These are phyloP conservation scores for Catharus minimus DNA, from an alignment of 2,113 vertebrate species.

Conservation along the genomic window DNA sequence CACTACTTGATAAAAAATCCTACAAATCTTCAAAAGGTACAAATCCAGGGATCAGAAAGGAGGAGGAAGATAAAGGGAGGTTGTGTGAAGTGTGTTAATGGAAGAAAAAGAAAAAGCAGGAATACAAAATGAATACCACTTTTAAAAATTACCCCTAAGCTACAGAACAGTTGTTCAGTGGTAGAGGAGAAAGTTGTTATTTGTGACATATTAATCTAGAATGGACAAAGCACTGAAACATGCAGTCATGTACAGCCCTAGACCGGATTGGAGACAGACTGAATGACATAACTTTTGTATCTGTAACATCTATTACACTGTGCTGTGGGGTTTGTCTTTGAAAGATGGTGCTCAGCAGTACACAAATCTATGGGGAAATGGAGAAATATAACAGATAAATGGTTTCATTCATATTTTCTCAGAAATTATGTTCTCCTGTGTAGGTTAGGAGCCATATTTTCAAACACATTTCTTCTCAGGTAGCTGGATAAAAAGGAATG, in stretches of 20 bases:
- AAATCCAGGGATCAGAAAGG: slow-evolving; percentile 13
- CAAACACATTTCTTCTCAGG: background rate
- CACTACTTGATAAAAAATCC: background rate
- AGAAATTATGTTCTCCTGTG: slow-evolving; percentile 37
- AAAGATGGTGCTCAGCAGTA: slow-evolving; percentile 31
- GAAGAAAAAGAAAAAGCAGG: slow-evolving; percentile 14
- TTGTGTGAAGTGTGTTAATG: background rate
- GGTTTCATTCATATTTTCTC: slow-evolving; percentile 52
- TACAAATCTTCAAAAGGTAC: background rate
- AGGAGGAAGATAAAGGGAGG: background rate
- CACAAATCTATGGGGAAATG: slow-evolving; percentile 23
- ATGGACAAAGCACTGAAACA: slow-evolving; percentile 46
- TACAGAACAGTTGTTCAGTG: background rate
- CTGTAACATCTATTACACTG: slow-evolving; percentile 24
- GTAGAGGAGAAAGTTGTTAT: slow-evolving; percentile 17
- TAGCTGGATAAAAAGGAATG: background rate
- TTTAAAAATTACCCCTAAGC: slow-evolving; percentile 3
- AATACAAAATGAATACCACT: background rate
- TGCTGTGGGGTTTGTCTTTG: slow-evolving; percentile 35
- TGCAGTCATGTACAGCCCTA: background rate
- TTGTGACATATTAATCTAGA: slow-evolving; percentile 48
- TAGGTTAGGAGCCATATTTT: slow-evolving; percentile 24
- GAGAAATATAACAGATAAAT: slow-evolving; percentile 26
- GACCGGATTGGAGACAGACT: background rate
- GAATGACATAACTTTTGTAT: slow-evolving; percentile 43